Conservation (phyloP, 2,797 vertebrate species). For the Chelmon rostratus region DNA sequence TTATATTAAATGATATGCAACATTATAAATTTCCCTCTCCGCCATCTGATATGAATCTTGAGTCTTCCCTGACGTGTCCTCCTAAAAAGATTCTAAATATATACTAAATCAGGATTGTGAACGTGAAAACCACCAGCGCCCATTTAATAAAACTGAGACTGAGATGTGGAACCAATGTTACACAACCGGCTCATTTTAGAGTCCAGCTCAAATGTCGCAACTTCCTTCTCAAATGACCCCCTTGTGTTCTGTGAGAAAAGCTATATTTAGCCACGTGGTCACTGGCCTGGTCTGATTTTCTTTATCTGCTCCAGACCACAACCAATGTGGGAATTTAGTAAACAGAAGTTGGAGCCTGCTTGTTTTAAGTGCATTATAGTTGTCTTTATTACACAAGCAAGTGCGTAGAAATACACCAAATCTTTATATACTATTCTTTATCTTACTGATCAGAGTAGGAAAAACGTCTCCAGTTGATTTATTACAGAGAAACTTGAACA, state of each 20-base stretch:
- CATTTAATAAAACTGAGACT: no score
- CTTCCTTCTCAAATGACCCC: slow-evolving; percentile 10
- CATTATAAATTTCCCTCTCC: background rate
- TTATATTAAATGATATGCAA: no score
- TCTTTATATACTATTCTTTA: background rate
- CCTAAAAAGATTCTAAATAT: background rate
- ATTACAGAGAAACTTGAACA: background rate
- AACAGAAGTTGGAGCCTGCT: background rate
- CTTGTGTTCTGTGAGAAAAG: slow-evolving; percentile 50
- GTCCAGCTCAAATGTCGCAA: background rate
- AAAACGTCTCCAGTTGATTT: background rate
- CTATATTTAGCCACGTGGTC: slow-evolving; percentile 53
- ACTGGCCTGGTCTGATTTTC: slow-evolving; percentile 5
- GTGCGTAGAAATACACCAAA: background rate
- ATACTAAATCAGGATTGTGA: background rate
- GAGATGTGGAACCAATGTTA: no score
- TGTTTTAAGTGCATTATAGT: background rate
- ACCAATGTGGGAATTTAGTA: slow-evolving; percentile 46
- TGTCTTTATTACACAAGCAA: background rate
- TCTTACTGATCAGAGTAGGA: background rate
- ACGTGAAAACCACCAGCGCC: slow-evolving; percentile 1
- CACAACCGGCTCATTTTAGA: background rate
- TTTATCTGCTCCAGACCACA: background rate
- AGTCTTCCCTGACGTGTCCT: background rate
- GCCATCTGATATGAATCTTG: background rate